Evolutionary conservation across 2,888 invertebrate species (phyloP).

Genomic region (Pegoplata infirma): DNA sequence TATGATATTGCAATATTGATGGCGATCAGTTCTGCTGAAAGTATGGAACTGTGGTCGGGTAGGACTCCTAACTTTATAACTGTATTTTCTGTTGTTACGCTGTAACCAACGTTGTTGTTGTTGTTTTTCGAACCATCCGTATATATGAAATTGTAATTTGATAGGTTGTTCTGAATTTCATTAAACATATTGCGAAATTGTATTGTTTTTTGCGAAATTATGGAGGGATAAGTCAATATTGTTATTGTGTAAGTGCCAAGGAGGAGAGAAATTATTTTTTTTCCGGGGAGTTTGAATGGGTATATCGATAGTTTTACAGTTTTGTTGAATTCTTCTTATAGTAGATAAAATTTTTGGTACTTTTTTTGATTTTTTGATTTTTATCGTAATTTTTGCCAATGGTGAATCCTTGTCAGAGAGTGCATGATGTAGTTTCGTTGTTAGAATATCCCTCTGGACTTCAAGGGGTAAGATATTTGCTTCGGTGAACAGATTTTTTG

Average conservation of each 20-base stretch:
- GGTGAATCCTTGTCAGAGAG: too few species aligned
- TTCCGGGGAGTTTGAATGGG: not conserved
- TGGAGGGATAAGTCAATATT: not conserved
- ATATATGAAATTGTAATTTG: conserved; percentile 2
- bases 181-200: not conserved
- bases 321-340: not conserved
- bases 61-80: too few species aligned
- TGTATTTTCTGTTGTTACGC: not conserved
- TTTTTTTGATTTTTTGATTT: not conserved
- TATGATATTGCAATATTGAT: too few species aligned
- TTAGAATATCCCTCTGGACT: too few species aligned
- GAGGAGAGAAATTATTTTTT: not conserved
- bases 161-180: not conserved
- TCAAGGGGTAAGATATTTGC: too few species aligned
- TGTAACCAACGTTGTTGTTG: not conserved
- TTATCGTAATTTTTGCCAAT: not conserved
- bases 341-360: not conserved
- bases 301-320: not conserved
- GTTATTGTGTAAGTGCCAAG: not conserved
- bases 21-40: too few species aligned
- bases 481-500: too few species aligned
- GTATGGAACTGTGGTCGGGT: too few species aligned
- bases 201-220: not conserved
- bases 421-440: too few species aligned
- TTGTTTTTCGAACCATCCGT: conserved; percentile 3